Conservation (phyloP, 2,797 vertebrate genomes). For the Dendrocincla tyrannina region DNA sequence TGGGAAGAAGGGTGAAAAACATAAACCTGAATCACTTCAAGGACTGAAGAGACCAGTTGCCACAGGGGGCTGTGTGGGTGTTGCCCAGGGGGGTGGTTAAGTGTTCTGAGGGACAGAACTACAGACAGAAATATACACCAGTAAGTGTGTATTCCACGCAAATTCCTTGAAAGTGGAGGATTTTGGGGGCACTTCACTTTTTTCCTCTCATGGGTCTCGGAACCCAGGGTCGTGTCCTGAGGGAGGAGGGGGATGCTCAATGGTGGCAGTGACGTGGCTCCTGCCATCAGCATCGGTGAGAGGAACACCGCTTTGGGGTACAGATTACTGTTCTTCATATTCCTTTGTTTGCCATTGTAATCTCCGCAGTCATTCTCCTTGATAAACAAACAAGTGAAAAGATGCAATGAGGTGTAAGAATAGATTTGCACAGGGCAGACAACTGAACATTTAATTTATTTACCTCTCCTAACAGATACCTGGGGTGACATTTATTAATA, state of each 20-base stretch:
- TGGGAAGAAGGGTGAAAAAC: background rate
- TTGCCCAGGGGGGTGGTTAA: background rate
- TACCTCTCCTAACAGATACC: conserved; percentile 82
- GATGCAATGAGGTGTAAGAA: conserved; percentile 79
- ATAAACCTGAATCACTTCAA: background rate
- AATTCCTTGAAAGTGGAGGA: background rate
- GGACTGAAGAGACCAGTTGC: background rate
- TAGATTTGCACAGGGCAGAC: conserved; percentile 79
- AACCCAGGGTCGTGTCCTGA: fast-evolving
- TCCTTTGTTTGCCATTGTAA: conserved; percentile 73
- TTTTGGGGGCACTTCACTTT: background rate
- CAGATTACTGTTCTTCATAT: conserved; percentile 4
- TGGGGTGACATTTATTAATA: conserved; percentile 86
- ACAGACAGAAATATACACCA: fast-evolving
- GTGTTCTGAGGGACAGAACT: background rate
- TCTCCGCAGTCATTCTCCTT: conserved; percentile 64
- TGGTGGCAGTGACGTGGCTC: fast-evolving
- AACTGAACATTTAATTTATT: conserved; percentile 80
- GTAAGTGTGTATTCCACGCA: background rate
- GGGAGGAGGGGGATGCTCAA: background rate
- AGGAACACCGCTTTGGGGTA: background rate
- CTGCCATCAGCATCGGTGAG: fast-evolving
- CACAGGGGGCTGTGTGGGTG: fast-evolving
- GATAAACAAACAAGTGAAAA: conserved; percentile 77
- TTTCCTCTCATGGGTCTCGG: fast-evolving